Percentiles rank a stretch among this genome's conserved stretches.
phyloP scores from a whole-genome alignment of 2,797 vertebrate species.

The Gorsachius magnificus region DNA sequence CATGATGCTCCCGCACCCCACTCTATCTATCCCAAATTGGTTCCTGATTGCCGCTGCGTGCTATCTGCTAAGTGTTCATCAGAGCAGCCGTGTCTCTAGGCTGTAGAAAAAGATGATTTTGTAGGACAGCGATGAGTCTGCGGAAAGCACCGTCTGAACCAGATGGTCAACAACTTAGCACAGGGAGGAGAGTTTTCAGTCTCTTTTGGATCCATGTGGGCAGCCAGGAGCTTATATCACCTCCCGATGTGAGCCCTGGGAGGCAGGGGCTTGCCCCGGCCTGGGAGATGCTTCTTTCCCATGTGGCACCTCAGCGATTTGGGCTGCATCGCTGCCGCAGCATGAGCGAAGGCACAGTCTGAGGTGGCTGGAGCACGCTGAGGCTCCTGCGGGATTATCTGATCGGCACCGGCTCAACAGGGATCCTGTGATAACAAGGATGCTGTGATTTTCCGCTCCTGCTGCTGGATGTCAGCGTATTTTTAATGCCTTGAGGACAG shows the following conservation, averaged over 20 bases:
- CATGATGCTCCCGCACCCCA: rapidly evolving
- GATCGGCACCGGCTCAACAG: neutral
- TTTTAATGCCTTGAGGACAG: conserved; percentile 17
- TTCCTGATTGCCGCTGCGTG: rapidly evolving
- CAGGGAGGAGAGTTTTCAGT: neutral
- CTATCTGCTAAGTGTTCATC: neutral
- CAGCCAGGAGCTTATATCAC: neutral
- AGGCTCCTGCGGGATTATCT: neutral
- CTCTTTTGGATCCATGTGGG: neutral
- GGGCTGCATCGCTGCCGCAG: neutral
- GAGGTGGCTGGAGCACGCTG: neutral
- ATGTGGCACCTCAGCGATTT: neutral
- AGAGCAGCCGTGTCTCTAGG: neutral
- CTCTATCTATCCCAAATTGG: neutral
- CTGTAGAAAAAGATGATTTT: neutral
- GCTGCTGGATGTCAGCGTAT: neutral
- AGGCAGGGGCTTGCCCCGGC: neutral
- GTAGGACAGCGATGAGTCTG: neutral
- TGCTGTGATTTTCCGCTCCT: neutral
- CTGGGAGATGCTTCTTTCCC: neutral
- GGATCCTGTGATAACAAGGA: conserved; percentile 3
- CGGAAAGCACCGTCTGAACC: neutral
- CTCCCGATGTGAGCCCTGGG: neutral
- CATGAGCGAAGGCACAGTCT: neutral
- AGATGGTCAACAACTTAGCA: neutral